Evolutionary conservation across 2,113 vertebrate species (phyloP).

Genomic region (Picathartes gymnocephalus): DNA sequence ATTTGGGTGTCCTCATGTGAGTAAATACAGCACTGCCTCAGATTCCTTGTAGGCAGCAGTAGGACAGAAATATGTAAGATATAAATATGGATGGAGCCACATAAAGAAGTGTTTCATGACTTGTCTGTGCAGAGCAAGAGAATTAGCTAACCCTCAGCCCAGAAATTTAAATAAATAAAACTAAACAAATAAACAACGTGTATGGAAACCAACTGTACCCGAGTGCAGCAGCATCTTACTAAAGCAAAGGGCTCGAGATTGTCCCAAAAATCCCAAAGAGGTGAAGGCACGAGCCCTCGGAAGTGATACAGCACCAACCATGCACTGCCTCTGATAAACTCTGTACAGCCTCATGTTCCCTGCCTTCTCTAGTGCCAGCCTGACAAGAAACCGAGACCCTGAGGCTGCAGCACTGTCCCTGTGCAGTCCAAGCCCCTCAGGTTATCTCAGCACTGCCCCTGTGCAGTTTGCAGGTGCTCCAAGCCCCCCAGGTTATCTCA

Average conservation of each 20-base stretch:
- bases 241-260: background rate
- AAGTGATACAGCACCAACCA: background rate
- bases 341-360: background rate
- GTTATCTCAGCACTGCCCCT: background rate
- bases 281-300: background rate
- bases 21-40: background rate
- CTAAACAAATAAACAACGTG: no score
- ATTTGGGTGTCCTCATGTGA: background rate
- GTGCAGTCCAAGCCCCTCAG: no score
- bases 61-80: background rate
- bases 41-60: background rate
- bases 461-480: background rate
- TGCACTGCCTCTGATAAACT: background rate
- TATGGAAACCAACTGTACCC: background rate
- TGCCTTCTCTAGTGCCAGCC: background rate
- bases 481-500: background rate
- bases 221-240: background rate
- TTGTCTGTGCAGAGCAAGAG: background rate
- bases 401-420: no score
- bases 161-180: background rate
- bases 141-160: background rate
- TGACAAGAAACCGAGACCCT: background rate
- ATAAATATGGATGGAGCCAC: background rate
- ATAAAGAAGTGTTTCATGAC: background rate
- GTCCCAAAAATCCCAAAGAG: background rate